Conservation (phyloP, 2,797 vertebrate species). For the Chiroxiphia lanceolata region DNA sequence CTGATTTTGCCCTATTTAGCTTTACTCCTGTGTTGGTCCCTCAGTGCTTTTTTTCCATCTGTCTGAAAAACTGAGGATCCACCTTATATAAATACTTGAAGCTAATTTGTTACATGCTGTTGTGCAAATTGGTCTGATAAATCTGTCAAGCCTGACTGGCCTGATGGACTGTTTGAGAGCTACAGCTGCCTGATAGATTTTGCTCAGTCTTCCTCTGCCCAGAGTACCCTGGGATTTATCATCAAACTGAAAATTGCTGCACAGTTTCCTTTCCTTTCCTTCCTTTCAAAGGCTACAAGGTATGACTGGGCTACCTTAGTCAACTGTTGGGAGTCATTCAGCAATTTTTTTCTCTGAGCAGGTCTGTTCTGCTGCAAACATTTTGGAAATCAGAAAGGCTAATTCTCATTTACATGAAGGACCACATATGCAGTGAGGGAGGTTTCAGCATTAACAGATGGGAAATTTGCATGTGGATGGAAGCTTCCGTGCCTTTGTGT, state of each 20-base stretch:
- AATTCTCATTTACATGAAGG: background rate
- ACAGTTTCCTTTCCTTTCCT: background rate
- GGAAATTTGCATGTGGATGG: background rate
- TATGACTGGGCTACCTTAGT: background rate
- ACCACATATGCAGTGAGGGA: background rate
- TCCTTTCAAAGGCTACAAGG: background rate
- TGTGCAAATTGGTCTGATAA: background rate
- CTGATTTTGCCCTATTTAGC: background rate
- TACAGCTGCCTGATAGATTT: background rate
- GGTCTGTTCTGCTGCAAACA: background rate
- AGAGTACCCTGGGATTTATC: background rate
- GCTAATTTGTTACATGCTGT: background rate
- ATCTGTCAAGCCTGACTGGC: background rate
- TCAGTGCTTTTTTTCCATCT: background rate
- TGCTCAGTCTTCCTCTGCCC: background rate
- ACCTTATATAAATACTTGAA: background rate
- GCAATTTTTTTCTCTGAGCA: background rate
- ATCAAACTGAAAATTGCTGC: background rate
- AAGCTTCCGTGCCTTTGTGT: background rate
- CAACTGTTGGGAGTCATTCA: background rate
- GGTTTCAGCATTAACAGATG: background rate
- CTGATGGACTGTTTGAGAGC: background rate
- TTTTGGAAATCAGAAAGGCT: background rate
- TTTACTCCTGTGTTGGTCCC: background rate
- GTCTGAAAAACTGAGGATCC: background rate